phyloP scores from a whole-genome alignment of 2,113 vertebrate genomes.

The Opisthocomus hoazin region DNA sequence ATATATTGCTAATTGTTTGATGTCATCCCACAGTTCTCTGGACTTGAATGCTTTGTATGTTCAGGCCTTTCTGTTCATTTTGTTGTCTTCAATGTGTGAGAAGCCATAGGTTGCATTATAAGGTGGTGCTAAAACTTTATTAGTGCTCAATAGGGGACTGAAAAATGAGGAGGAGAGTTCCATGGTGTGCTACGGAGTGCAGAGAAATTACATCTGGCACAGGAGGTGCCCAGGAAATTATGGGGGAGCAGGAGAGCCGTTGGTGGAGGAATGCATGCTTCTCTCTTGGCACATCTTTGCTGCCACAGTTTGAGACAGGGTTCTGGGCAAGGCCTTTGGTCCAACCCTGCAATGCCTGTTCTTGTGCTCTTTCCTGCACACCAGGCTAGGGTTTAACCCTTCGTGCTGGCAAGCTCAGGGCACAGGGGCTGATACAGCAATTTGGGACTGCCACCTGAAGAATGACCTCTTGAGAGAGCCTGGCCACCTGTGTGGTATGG shows the following conservation, averaged over 20 bases:
- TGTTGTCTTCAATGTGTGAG: neutral
- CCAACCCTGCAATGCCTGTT: neutral
- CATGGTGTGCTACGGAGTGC: fast-evolving
- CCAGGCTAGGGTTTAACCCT: neutral
- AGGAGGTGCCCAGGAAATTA: neutral
- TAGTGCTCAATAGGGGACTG: neutral
- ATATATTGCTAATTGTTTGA: neutral
- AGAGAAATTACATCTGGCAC: neutral
- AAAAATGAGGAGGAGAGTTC: neutral
- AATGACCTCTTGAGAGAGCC: neutral
- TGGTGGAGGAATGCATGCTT: neutral
- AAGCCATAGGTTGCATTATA: neutral
- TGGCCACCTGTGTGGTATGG: neutral
- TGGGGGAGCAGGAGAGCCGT: neutral
- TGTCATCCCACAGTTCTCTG: neutral
- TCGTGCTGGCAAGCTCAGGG: neutral
- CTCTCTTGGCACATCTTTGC: neutral
- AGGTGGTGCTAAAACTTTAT: neutral
- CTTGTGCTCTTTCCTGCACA: neutral
- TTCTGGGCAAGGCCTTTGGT: neutral
- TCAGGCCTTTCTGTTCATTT: neutral
- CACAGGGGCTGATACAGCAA: neutral
- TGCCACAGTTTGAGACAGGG: neutral
- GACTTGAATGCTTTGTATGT: neutral
- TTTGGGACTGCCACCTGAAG: neutral